phyloP scores from a whole-genome alignment of 2,888 invertebrate species.

The Drosophila meridiana region DNA sequence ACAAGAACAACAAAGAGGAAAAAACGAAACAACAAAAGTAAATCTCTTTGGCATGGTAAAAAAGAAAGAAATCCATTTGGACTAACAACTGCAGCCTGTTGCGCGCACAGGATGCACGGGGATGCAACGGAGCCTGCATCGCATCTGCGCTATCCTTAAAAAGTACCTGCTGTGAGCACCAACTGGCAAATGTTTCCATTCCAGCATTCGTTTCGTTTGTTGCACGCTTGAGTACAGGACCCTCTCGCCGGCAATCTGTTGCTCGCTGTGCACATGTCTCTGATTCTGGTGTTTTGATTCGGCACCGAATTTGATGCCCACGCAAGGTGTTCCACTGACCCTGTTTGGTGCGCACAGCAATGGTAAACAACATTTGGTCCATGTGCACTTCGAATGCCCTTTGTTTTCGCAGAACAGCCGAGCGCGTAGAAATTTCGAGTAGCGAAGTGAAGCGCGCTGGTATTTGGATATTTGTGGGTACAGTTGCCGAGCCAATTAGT shows the following conservation, averaged over 20 bases:
- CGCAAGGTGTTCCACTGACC: slow-evolving; percentile 77
- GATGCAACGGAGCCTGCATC: slow-evolving; percentile 25
- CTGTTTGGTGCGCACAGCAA: slow-evolving; percentile 33
- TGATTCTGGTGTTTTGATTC: slow-evolving; percentile 47
- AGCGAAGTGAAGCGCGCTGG: background rate
- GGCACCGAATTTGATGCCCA: slow-evolving; percentile 56
- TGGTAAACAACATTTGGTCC: slow-evolving; percentile 43
- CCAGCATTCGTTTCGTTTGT: slow-evolving; percentile 69
- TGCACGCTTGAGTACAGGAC: slow-evolving; percentile 37
- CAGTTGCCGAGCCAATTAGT: slow-evolving; percentile 29
- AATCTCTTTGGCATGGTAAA: slow-evolving; percentile 74
- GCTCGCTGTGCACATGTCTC: slow-evolving; percentile 73
- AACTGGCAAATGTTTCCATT: slow-evolving; percentile 59
- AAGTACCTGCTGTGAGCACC: slow-evolving; percentile 75
- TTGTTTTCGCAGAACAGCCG: slow-evolving; percentile 27
- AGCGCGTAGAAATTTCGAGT: slow-evolving; percentile 47
- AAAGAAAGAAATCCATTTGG: slow-evolving; percentile 59
- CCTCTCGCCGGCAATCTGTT: slow-evolving; percentile 67
- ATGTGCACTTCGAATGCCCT: slow-evolving; percentile 25
- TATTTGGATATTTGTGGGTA: slow-evolving; percentile 8
- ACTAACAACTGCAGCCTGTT: slow-evolving; percentile 70
- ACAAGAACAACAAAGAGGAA: slow-evolving; percentile 22
- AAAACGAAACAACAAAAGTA: slow-evolving; percentile 56
- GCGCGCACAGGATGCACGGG: slow-evolving; percentile 60
- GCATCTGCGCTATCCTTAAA: slow-evolving; percentile 54